phyloP scores from a whole-genome alignment of 2,113 vertebrate species.

The Protobothrops flavoviridis region DNA sequence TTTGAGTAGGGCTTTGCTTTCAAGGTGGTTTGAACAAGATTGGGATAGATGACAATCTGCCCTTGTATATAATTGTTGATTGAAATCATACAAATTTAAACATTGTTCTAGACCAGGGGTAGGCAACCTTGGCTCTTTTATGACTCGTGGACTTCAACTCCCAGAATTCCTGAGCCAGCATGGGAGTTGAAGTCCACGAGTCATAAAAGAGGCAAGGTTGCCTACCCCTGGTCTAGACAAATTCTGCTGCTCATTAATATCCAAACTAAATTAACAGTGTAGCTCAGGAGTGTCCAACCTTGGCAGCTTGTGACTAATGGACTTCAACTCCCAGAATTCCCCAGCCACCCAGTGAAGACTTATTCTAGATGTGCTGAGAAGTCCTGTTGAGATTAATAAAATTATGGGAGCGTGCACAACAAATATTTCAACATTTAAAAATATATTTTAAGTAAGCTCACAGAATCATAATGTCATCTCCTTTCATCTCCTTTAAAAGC shows the following conservation, averaged over 20 bases:
- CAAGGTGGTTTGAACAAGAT: neutral
- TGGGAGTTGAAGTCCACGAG: too few species aligned
- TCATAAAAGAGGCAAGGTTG: too few species aligned
- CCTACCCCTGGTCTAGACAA: too few species aligned
- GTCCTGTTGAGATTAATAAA: neutral
- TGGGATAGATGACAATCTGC: neutral
- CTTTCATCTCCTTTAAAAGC: neutral
- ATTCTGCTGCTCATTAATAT: neutral
- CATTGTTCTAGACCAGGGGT: neutral
- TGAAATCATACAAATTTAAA: neutral
- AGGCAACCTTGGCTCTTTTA: too few species aligned
- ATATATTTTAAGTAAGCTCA: neutral
- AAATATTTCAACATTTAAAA: neutral
- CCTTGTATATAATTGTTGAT: neutral
- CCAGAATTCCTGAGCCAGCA: too few species aligned
- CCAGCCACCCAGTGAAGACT: neutral
- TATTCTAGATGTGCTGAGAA: neutral
- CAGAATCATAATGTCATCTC: neutral
- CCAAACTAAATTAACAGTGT: neutral
- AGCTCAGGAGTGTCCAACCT: neutral
- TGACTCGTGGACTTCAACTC: too few species aligned
- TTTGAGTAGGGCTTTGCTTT: neutral
- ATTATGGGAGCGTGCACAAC: neutral
- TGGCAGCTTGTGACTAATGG: neutral
- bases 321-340: neutral